phyloP scores from a whole-genome alignment of 2,113 vertebrate genomes.

The Bubo bubo region DNA sequence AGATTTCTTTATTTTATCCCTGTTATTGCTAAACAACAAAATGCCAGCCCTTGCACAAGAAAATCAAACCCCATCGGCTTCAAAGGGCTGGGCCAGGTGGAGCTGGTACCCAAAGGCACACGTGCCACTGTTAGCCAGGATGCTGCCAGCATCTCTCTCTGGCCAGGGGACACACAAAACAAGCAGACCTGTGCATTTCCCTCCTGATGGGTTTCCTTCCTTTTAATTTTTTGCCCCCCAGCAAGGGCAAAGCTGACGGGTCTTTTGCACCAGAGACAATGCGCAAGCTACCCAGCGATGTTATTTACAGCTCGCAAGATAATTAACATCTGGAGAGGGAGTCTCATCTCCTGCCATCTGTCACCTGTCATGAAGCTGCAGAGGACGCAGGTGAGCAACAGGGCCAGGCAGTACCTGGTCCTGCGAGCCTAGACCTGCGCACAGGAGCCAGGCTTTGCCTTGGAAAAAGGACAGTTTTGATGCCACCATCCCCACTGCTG shows the following conservation, averaged over 20 bases:
- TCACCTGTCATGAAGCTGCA: background rate
- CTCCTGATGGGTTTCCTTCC: background rate
- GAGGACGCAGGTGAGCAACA: background rate
- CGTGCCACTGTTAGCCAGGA: background rate
- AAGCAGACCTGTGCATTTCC: background rate
- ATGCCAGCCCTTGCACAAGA: background rate
- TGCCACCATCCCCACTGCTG: background rate
- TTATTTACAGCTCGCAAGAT: constrained; percentile 19
- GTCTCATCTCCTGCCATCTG: constrained; percentile 39
- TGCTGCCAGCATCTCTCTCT: background rate
- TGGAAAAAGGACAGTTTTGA: background rate
- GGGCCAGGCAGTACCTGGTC: background rate
- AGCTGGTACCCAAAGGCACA: background rate
- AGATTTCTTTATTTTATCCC: background rate
- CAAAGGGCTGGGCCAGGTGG: background rate
- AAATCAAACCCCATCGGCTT: background rate
- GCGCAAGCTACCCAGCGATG: background rate
- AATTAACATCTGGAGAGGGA: constrained; percentile 53
- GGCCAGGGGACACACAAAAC: background rate
- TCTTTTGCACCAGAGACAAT: fast-evolving
- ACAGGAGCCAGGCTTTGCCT: background rate
- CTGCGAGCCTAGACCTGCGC: fast-evolving
- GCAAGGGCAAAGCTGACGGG: constrained; percentile 11
- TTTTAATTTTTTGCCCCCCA: background rate
- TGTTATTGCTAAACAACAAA: background rate